Percentiles rank a stretch among this genome's conserved stretches.
These are phyloP conservation scores for Drosophila nigromelanica DNA, from an alignment of 1,140 invertebrate species.

Conservation along the genomic window DNA sequence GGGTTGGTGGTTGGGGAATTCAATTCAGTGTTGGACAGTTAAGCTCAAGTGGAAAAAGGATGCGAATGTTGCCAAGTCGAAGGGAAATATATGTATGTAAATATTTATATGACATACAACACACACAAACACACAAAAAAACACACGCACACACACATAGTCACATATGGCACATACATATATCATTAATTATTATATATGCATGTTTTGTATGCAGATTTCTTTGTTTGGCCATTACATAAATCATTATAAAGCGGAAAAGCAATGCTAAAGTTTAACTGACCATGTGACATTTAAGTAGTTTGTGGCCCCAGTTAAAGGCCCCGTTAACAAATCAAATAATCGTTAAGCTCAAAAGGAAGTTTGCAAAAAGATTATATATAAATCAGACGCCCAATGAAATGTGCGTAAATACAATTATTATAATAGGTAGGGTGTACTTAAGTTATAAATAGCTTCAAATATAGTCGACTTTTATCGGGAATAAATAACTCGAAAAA, in stretches of 20 bases:
- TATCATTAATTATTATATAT: slow-evolving; percentile 46
- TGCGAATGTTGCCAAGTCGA: slow-evolving; percentile 25
- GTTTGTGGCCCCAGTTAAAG: slow-evolving; percentile 29
- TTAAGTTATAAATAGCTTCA: too few relatives aligned
- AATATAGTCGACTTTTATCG: too few relatives aligned
- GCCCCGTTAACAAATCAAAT: slow-evolving; percentile 46
- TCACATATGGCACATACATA: not conserved
- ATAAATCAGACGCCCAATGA: slow-evolving; percentile 46
- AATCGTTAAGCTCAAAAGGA: slow-evolving; percentile 39
- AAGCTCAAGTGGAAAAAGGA: slow-evolving; percentile 53
- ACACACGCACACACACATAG: slow-evolving; percentile 1
- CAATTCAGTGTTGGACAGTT: slow-evolving; percentile 45
- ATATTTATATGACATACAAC: slow-evolving; percentile 30
- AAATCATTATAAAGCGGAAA: slow-evolving; percentile 66
- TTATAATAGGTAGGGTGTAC: slow-evolving; percentile 4
- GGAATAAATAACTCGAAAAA: too few relatives aligned
- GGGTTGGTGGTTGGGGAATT: slow-evolving; percentile 29
- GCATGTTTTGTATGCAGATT: slow-evolving; percentile 38
- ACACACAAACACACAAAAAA: slow-evolving; percentile 3
- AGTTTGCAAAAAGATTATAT: slow-evolving; percentile 10
- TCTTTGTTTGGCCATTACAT: slow-evolving; percentile 43
- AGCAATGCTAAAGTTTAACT: slow-evolving; percentile 75
- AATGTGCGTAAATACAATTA: slow-evolving; percentile 28
- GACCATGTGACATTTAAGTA: slow-evolving; percentile 77
- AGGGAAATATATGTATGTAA: slow-evolving; percentile 30